These are phyloP conservation scores for Machaerirhynchus nigripectus DNA, from an alignment of 2,113 vertebrate species.

Conservation along the genomic window DNA sequence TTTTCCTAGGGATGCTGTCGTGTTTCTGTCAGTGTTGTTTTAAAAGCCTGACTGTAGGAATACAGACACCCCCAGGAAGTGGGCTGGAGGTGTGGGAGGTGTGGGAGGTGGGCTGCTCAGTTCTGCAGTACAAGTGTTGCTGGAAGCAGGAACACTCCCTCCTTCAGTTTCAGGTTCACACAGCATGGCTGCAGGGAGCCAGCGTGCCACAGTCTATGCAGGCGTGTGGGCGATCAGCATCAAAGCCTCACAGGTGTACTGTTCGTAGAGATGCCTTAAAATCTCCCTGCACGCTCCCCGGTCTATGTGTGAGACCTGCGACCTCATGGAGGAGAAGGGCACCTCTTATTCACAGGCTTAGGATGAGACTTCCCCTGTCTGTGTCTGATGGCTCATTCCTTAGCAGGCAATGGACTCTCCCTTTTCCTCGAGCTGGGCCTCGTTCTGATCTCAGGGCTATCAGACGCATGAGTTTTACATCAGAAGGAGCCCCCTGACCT, in stretches of 20 bases:
- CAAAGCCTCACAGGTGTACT: neutral
- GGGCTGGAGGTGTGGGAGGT: neutral
- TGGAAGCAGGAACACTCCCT: neutral
- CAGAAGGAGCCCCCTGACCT: neutral
- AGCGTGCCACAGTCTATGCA: neutral
- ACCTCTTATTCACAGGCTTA: neutral
- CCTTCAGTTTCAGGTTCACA: neutral
- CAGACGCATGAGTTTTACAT: neutral
- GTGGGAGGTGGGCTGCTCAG: neutral
- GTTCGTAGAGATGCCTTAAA: neutral
- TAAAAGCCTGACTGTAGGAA: neutral
- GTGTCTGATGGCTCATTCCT: neutral
- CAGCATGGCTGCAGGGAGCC: neutral
- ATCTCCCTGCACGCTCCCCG: rapidly evolving
- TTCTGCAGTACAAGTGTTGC: neutral
- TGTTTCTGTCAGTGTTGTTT: neutral
- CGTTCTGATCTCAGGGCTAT: neutral
- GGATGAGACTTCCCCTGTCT: neutral
- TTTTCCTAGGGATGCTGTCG: neutral
- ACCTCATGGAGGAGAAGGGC: neutral
- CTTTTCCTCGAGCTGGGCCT: neutral
- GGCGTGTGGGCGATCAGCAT: neutral
- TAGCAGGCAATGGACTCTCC: neutral
- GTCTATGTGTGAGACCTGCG: neutral
- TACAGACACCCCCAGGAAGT: neutral